phyloP scores from a whole-genome alignment of 2,797 vertebrate genomes.

The Epinephelus coioides region DNA sequence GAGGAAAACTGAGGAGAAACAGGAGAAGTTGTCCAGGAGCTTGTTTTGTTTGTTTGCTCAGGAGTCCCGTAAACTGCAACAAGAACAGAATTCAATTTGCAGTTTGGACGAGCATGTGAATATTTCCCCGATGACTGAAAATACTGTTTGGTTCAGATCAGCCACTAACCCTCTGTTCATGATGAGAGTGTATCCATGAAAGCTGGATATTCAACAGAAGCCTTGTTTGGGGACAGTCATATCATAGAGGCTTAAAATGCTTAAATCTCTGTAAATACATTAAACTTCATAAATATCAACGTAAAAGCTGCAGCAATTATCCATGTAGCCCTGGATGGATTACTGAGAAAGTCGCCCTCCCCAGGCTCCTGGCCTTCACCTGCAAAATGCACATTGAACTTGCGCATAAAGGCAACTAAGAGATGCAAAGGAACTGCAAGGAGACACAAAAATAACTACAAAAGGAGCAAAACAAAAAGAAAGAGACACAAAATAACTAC shows the following conservation, averaged over 20 bases:
- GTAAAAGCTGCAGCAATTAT: conserved; percentile 5
- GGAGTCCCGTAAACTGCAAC: conserved; percentile 29
- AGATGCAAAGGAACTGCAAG: too few species aligned
- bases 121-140: conserved; percentile 36
- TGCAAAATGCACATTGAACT: too few species aligned
- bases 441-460: too few species aligned
- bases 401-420: too few species aligned
- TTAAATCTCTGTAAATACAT: conserved; percentile 4
- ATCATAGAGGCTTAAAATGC: not conserved
- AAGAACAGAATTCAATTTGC: conserved; percentile 36
- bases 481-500: too few species aligned
- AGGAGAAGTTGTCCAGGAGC: not conserved
- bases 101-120: conserved; percentile 31
- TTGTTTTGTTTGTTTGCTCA: conserved; percentile 30
- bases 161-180: not conserved
- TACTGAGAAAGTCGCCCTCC: too few species aligned
- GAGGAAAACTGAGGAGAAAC: conserved; percentile 33
- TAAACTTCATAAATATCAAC: not conserved
- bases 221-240: not conserved
- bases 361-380: too few species aligned
- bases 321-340: not conserved
- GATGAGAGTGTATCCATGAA: not conserved
- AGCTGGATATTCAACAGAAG: not conserved
- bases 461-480: too few species aligned
- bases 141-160: conserved; percentile 24